Base-by-base conservation (phyloP, 2,113 vertebrate genomes). In the Acanthisitta chloris region DNA sequence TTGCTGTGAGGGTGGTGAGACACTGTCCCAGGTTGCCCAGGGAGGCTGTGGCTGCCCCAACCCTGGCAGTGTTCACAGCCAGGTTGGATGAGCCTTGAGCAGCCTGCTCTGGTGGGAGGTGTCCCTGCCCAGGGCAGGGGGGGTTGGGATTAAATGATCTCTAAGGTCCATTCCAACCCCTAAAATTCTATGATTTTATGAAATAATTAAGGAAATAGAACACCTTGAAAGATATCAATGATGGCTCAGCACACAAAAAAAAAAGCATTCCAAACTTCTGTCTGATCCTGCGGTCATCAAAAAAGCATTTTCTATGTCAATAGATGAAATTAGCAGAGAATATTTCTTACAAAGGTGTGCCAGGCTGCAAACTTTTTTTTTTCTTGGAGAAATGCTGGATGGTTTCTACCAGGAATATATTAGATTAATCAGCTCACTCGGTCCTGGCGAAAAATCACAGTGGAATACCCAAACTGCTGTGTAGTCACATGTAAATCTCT, bases 401-500 rank as follows among this genome's bases (percentile, higher is more conserved):
- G 11, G 8, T 74, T 94, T 83, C 31, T 92, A 43, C 64, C 54
- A 64, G 57, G 43, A 96, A 90, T 55, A 71, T 83, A 86, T 92
- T 94, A 73, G 67, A 93, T 88, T 93, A 93, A 88, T 97, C 88
- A 92, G 52, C 14, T 81, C 3, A 2, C n/a, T 90, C 13, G 2
- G 26, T 71, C 66, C 84, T 85, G 38, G 74, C 6, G 19, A 72
- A 82, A 92, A 97, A 86, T 73, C 94, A 48, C 82, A 31, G 51
- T 46, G 76, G 90, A 96, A 96, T 93, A 93, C 59, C 76, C 59
- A 81, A 80, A 90, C 43, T 54, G 54, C 65, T 74, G 55, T 33
- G 77, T 66, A 91, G 94, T 76, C 78, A 79, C 81, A 82, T 85
- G 89, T 76, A 96, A 96, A 91, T 82, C 94, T 95, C 73, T 91